Conservation (phyloP, 1,140 invertebrate species). For the Aleiodes sp. region DNA sequence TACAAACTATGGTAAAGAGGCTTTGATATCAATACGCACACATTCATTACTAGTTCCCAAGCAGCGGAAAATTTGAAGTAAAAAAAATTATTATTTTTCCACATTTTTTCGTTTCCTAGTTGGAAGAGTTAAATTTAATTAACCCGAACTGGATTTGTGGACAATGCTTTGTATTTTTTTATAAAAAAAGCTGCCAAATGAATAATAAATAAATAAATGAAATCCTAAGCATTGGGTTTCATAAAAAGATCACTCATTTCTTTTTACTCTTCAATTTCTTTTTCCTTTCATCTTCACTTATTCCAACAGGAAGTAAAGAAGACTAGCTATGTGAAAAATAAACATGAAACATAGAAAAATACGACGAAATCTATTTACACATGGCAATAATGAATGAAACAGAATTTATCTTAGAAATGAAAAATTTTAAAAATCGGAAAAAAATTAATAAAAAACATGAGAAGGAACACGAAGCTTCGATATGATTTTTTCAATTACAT, state of each 20-base stretch:
- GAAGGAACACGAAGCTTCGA: no score
- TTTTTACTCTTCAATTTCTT: no score
- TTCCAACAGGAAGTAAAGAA: constrained; percentile 45
- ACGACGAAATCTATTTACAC: constrained; percentile 37
- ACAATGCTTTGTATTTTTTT: background rate
- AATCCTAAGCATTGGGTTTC: constrained; percentile 22
- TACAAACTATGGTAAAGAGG: constrained; percentile 48
- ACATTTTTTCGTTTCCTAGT: constrained; percentile 51
- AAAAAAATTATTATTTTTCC: constrained; percentile 41
- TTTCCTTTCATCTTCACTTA: constrained; percentile 10
- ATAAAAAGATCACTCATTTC: background rate
- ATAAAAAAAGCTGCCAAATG: constrained; percentile 21
- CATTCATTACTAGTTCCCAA: background rate
- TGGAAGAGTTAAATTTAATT: constrained; percentile 59
- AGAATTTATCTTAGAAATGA: background rate
- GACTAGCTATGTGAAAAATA: constrained; percentile 34
- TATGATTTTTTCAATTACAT: no score
- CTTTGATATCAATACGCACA: constrained; percentile 36
- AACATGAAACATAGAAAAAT: constrained; percentile 30
- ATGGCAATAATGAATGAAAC: constrained; percentile 32
- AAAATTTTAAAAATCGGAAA: background rate
- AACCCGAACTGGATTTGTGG: constrained; percentile 56
- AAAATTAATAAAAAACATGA: no score
- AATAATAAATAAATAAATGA: background rate
- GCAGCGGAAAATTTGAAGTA: constrained; percentile 33